A percentile compares a stretch with the other conserved stretches of the same genome.
phyloP scores from a whole-genome alignment of 2,888 invertebrate species.

The Alloplasta piceator region DNA sequence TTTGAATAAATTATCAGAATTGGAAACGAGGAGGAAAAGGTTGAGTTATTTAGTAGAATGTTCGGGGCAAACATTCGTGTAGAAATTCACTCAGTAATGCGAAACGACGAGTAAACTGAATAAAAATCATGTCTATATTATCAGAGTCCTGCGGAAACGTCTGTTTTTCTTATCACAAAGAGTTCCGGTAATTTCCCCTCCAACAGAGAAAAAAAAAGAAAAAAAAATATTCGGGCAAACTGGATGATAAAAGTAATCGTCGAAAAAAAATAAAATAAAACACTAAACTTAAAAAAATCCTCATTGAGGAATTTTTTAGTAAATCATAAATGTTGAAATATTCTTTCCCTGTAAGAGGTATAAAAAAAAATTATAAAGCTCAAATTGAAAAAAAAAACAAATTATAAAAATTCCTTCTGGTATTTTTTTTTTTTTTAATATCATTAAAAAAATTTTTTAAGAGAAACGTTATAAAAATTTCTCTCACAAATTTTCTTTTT shows the following conservation, averaged over 20 bases:
- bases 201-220: slow-evolving; percentile 27
- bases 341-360: too few relatives aligned
- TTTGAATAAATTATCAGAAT: slow-evolving; percentile 27
- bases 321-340: neutral
- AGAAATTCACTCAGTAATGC: slow-evolving; percentile 22
- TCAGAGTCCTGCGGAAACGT: slow-evolving; percentile 59
- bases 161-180: slow-evolving; percentile 52
- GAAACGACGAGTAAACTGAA: slow-evolving; percentile 43
- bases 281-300: neutral
- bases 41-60: neutral
- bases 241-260: slow-evolving; percentile 43
- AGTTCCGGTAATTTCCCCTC: slow-evolving; percentile 29
- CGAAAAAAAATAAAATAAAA: slow-evolving; percentile 9
- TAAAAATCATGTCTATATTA: slow-evolving; percentile 32
- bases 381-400: neutral
- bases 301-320: neutral
- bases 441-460: neutral
- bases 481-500: neutral
- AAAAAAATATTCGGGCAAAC: slow-evolving; percentile 10
- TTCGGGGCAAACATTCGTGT: neutral
- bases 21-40: slow-evolving; percentile 17
- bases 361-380: neutral
- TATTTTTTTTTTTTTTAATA: neutral
- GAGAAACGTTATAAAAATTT: neutral
- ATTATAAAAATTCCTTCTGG: neutral